Conservation (phyloP, 2,797 vertebrate genomes). For the Telmatherina bonti region DNA sequence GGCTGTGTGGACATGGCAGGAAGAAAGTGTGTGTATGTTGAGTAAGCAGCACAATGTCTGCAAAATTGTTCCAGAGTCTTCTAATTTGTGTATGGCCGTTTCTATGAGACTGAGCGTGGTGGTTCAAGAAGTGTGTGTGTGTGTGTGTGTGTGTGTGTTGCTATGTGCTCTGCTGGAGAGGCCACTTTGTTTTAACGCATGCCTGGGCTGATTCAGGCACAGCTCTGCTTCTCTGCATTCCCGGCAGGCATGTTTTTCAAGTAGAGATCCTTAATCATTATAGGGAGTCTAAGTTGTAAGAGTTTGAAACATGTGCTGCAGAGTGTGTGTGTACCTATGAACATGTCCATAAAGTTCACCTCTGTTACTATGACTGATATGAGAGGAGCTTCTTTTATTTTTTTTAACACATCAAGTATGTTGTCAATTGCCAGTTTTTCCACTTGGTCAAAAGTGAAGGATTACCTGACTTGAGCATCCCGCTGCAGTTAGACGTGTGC, state of each 20-base stretch:
- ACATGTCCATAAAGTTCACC: conserved; percentile 19
- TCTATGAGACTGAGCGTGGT: conserved; percentile 40
- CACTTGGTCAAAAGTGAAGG: conserved; percentile 35
- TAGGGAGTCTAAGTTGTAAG: conserved; percentile 65
- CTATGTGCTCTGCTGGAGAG: conserved; percentile 63
- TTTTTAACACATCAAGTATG: conserved; percentile 7
- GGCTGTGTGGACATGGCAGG: conserved; percentile 17
- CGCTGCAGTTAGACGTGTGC: conserved; percentile 63
- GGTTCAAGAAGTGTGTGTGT: conserved; percentile 35
- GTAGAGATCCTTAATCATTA: conserved; percentile 81
- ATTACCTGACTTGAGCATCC: conserved; percentile 40
- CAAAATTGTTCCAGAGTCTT: conserved; percentile 49
- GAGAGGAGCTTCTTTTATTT: conserved; percentile 12
- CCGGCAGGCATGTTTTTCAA: conserved; percentile 80
- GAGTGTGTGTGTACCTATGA: conserved; percentile 21
- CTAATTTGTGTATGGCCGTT: conserved; percentile 33
- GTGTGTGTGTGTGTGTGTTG: conserved; percentile 59
- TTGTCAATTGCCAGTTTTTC: conserved; percentile 10
- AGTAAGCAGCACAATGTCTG: conserved; percentile 23
- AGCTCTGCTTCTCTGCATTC: conserved; percentile 67
- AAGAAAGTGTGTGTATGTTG: conserved; percentile 22
- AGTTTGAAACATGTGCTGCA: conserved; percentile 23
- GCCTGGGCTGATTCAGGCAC: conserved; percentile 82
- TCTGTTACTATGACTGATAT: background rate
- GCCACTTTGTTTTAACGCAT: conserved; percentile 83